Evolutionary conservation across 2,113 vertebrate genomes (phyloP), one percentile per base, ranked within the genome.

Genomic region (Pitta sordida): DNA sequence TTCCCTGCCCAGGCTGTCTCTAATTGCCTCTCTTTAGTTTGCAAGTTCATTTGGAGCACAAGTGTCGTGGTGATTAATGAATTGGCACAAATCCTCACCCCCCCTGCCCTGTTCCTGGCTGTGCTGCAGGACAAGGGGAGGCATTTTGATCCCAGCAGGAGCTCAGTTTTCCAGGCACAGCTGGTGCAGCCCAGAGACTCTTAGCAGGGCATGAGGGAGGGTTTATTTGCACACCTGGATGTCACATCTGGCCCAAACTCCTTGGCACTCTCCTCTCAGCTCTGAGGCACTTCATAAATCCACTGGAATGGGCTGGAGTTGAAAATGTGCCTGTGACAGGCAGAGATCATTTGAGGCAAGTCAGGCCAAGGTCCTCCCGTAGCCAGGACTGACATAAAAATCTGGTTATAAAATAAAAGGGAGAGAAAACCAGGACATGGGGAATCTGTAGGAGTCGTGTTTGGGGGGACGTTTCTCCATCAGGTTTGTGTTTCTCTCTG

Each of bases 181-280:
- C 91, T 90, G 79, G 65, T 53, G 65, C 32, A 93, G 75, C 86
- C 52, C 89, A 19, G 59, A 60, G 53, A 24, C 39, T 83, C 63
- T 30, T 22, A 2, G 52, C 30, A 8, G 86, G 65, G 49, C 18
- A 1, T 30, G 11, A 65, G 77, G n/a, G 9, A 5, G 63, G 43
- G 63, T 77, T 94, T 80, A 12, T 94, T 85, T 80, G 77, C 32
- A 2, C 91, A 92, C 37, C 83, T 96, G 91, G 56, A 70, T 67
- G 4, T 24, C 34, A 9, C 90, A 90, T 16, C 80, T 83, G 80
- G 49, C 19, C 64, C 6, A 19, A 68, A 27, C 16, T 3, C 48
- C 59, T 71, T 34, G 49, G 15, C 48, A 11, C 51, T 7, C 63
- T 49, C 70, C 86, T 83, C 19, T 24, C 36, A 13, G 64, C 78